A percentile compares a stretch with the other conserved stretches of the same genome.
Conservation (phyloP, 2,797 vertebrate species). For the Balearica regulorum region DNA sequence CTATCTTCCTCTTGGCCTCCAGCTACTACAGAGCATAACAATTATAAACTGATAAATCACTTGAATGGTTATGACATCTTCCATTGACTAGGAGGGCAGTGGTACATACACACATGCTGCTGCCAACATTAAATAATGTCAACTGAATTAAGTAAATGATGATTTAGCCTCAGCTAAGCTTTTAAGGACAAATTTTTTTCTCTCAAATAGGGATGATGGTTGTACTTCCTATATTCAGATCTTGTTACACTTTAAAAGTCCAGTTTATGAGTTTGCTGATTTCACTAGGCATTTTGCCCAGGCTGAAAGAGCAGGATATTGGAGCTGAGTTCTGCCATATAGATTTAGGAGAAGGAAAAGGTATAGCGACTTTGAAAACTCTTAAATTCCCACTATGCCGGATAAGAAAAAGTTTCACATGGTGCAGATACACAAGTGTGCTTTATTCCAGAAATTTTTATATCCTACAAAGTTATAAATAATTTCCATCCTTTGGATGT, state of each 20-base stretch:
- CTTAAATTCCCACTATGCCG: background rate
- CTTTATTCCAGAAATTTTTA: background rate
- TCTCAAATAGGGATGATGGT: background rate
- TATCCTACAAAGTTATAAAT: background rate
- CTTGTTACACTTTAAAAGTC: background rate
- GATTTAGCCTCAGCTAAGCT: conserved; percentile 36
- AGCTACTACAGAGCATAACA: background rate
- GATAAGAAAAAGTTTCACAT: background rate
- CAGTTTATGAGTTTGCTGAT: background rate
- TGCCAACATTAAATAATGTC: conserved; percentile 53
- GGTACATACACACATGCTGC: conserved; percentile 19
- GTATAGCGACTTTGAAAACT: background rate
- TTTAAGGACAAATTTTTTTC: background rate
- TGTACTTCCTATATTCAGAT: background rate
- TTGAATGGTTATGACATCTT: conserved; percentile 44
- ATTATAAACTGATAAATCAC: conserved; percentile 60
- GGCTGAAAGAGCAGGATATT: background rate
- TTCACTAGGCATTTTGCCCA: conserved; percentile 4
- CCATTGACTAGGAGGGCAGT: conserved; percentile 40
- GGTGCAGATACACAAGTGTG: background rate
- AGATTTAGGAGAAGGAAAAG: background rate
- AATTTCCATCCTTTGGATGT: background rate
- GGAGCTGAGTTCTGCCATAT: background rate
- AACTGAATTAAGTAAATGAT: conserved; percentile 34
- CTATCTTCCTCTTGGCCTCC: conserved; percentile 32